Evolutionary conservation across 2,888 invertebrate genomes (phyloP).

Genomic region (Sycophila texana): DNA sequence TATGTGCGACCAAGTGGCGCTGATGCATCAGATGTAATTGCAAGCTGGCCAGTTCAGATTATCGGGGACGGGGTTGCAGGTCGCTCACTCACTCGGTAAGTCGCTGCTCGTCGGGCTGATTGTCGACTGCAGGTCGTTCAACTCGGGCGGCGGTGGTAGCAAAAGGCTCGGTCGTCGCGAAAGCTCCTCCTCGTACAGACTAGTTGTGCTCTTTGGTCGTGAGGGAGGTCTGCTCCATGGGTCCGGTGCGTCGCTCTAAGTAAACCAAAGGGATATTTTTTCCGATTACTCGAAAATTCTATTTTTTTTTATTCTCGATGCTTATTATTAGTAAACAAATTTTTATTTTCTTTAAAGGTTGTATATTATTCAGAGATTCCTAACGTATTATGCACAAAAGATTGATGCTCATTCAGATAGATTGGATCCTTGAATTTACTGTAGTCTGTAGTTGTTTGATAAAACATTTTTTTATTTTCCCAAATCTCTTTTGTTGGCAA

Average conservation of each 20-base stretch:
- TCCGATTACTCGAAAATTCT: too few relatives aligned
- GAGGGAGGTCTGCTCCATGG: slow-evolving; percentile 67
- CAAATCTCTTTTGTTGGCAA: too few relatives aligned
- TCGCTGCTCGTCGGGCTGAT: slow-evolving; percentile 72
- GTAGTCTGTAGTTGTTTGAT: too few relatives aligned
- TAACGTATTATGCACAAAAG: too few relatives aligned
- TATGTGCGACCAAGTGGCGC: neutral
- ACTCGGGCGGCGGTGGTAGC: slow-evolving; percentile 65
- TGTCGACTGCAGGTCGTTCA: slow-evolving; percentile 66
- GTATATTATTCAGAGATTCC: too few relatives aligned
- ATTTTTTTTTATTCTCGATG: too few relatives aligned
- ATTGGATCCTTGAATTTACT: too few relatives aligned
- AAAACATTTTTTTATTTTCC: too few relatives aligned
- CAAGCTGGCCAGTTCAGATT: neutral
- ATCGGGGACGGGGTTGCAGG: neutral
- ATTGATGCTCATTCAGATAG: too few relatives aligned
- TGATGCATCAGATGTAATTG: neutral
- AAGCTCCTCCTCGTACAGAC: slow-evolving; percentile 68
- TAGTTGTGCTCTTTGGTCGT: slow-evolving; percentile 69
- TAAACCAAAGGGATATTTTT: too few relatives aligned
- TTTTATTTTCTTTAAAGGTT: too few relatives aligned
- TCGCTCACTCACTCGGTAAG: slow-evolving; percentile 65
- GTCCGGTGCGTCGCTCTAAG: slow-evolving; percentile 67
- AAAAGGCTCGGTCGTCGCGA: slow-evolving; percentile 69
- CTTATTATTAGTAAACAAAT: too few relatives aligned